Evolutionary conservation across 2,113 vertebrate species (phyloP).

Genomic region (Loxodonta africana): DNA sequence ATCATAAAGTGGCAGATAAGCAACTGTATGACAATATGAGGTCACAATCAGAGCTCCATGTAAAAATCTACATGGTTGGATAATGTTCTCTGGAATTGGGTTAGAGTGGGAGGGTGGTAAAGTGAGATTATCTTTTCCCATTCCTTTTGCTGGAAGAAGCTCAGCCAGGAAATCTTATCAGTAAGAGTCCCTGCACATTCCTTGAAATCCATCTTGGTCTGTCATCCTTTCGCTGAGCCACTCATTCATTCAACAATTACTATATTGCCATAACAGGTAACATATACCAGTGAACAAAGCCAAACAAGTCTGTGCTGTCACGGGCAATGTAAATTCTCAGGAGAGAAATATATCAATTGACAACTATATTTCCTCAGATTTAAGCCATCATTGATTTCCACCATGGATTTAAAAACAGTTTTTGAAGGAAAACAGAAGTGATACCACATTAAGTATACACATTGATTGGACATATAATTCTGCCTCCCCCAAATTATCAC

Average conservation of each 20-base stretch:
- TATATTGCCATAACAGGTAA: background rate
- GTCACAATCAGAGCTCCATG: background rate
- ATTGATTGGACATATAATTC: constrained; percentile 19
- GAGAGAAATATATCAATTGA: background rate
- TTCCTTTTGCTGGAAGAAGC: background rate
- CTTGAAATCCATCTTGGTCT: background rate
- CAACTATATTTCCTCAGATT: background rate
- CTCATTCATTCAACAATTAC: background rate
- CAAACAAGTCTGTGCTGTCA: background rate
- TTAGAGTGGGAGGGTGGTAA: background rate
- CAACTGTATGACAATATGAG: background rate
- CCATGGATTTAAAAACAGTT: constrained; percentile 13
- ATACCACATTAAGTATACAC: background rate
- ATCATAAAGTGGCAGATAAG: background rate
- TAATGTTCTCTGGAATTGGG: background rate
- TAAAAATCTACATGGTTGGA: background rate
- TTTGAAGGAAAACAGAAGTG: background rate
- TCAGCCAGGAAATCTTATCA: background rate
- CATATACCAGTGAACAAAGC: constrained; percentile 1
- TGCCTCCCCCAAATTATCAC: background rate
- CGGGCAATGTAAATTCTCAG: constrained; percentile 20
- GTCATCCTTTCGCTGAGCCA: background rate
- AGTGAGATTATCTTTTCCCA: background rate
- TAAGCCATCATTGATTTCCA: constrained; percentile 16
- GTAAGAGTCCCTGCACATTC: background rate